Conservation (phyloP, 2,888 invertebrate genomes). For the Epinotia brunnichana region DNA sequence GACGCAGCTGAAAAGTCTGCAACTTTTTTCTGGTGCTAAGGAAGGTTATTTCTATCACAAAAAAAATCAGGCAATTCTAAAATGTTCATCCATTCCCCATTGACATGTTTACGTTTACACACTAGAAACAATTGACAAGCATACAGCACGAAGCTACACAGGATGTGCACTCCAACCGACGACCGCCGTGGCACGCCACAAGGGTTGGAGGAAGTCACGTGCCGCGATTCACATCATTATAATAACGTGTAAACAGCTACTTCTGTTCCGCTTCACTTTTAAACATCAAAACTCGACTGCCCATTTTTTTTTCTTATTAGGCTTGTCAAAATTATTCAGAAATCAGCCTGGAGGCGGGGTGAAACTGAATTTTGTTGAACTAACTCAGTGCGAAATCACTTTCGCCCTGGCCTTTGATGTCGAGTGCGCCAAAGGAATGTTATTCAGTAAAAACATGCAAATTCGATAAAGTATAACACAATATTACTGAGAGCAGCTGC, state of each 20-base stretch:
- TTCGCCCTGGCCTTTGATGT: constrained; percentile 81
- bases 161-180: constrained; percentile 30
- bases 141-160: constrained; percentile 37
- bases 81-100: too few species aligned
- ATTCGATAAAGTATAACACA: constrained; percentile 84
- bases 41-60: too few species aligned
- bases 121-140: constrained; percentile 37
- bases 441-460: constrained; percentile 84
- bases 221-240: constrained; percentile 54
- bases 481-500: constrained; percentile 76
- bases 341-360: constrained; percentile 69
- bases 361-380: constrained; percentile 82
- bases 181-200: constrained; percentile 4
- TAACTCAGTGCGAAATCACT: constrained; percentile 84
- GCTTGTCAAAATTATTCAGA: constrained; percentile 78
- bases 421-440: constrained; percentile 82
- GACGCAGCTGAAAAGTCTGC: too few species aligned
- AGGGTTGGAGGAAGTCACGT: constrained; percentile 48
- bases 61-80: too few species aligned
- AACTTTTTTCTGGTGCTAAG: too few species aligned
- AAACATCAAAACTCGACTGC: constrained; percentile 70
- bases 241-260: constrained; percentile 51
- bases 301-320: constrained; percentile 79
- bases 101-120: constrained; percentile 30
- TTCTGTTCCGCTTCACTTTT: constrained; percentile 47